Evolutionary conservation across 1,140 invertebrate genomes (phyloP).

Genomic region (Holcopasites calliopsidis): DNA sequence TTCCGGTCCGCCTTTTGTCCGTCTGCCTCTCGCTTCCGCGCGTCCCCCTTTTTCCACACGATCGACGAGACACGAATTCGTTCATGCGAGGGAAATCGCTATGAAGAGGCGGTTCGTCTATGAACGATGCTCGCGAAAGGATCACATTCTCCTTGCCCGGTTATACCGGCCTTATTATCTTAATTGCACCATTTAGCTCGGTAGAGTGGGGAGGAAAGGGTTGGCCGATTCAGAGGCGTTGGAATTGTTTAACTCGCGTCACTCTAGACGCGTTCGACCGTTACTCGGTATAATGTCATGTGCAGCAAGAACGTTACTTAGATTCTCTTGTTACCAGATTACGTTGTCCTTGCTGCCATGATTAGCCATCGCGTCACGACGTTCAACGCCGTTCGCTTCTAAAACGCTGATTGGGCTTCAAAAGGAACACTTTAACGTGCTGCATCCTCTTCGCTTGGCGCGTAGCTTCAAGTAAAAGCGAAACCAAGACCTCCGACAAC

Average conservation of each 20-base stretch:
- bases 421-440: too few species aligned
- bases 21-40: not conserved
- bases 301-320: not conserved
- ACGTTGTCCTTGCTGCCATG: slow-evolving; percentile 1
- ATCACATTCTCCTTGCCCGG: too few species aligned
- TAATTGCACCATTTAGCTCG: not conserved
- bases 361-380: not conserved
- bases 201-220: not conserved
- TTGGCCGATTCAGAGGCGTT: not conserved
- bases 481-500: too few species aligned
- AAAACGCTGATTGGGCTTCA: too few species aligned
- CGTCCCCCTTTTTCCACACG: not conserved
- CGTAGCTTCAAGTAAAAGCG: too few species aligned
- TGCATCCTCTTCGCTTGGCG: too few species aligned
- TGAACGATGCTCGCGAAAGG: too few species aligned
- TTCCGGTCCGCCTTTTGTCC: not conserved
- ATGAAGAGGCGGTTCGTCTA: not conserved
- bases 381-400: not conserved
- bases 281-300: slow-evolving; percentile 10
- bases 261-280: not conserved
- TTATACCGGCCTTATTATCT: not conserved
- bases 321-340: not conserved
- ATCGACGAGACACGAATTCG: not conserved
- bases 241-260: not conserved
- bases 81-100: not conserved